Conservation (phyloP, 2,888 invertebrate species). For the Helleia helle region DNA sequence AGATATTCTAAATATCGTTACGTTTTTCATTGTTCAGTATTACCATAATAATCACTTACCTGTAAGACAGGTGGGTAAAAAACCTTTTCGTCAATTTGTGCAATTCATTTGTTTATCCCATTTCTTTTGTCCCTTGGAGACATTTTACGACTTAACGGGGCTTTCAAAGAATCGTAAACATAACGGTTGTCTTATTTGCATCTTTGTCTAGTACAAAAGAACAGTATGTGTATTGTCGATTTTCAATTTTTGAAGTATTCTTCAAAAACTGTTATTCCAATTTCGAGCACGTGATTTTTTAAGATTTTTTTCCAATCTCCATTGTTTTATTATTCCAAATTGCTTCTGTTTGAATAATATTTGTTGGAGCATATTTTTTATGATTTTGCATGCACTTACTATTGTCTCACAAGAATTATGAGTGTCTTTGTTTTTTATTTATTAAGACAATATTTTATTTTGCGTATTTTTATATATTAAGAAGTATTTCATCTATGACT, state of each 20-base stretch:
- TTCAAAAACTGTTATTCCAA: slow-evolving; percentile 19
- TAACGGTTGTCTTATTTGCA: slow-evolving; percentile 57
- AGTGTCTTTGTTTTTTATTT: too few species aligned
- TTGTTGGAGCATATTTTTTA: neutral
- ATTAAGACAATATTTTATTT: too few species aligned
- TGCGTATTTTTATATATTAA: too few species aligned
- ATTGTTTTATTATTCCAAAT: slow-evolving; percentile 20
- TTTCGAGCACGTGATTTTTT: slow-evolving; percentile 21
- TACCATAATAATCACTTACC: slow-evolving; percentile 70
- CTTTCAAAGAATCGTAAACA: slow-evolving; percentile 52
- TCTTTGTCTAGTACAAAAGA: slow-evolving; percentile 50
- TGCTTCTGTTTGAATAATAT: slow-evolving; percentile 15
- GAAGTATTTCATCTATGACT: too few species aligned
- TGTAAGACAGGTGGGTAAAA: slow-evolving; percentile 56
- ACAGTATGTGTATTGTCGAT: slow-evolving; percentile 27
- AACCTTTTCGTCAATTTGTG: slow-evolving; percentile 49
- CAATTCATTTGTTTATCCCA: slow-evolving; percentile 42
- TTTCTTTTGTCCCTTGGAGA: slow-evolving; percentile 27
- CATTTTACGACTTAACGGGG: slow-evolving; percentile 53
- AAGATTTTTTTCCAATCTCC: slow-evolving; percentile 18
- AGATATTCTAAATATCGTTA: slow-evolving; percentile 60
- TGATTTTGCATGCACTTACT: neutral
- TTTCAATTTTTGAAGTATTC: slow-evolving; percentile 20
- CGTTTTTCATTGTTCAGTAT: slow-evolving; percentile 53
- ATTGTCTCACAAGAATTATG: neutral